Conservation (phyloP, 2,113 vertebrate species). For the Holacanthus passer region DNA sequence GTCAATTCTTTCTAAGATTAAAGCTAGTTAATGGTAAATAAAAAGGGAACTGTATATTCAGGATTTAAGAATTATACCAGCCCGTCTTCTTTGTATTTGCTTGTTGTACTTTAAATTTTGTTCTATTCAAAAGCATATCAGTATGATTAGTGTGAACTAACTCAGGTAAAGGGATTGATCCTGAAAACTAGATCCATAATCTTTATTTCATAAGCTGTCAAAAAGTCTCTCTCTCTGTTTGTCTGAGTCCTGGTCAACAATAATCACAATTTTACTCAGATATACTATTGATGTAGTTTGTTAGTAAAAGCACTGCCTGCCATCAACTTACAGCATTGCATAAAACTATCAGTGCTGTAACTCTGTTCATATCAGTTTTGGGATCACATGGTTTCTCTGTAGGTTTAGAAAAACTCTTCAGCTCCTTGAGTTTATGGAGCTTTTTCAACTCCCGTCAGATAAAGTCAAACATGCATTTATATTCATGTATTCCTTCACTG, state of each 20-base stretch:
- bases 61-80: neutral
- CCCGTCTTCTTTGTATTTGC: neutral
- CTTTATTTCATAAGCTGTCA: no score
- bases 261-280: neutral
- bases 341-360: neutral
- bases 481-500: neutral
- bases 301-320: neutral
- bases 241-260: neutral
- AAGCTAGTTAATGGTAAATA: neutral
- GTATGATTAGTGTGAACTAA: neutral
- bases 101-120: neutral
- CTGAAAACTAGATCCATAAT: constrained; percentile 8
- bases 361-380: neutral
- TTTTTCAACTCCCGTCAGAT: neutral
- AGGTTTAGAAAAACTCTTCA: neutral
- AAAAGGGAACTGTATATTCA: neutral
- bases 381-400: neutral
- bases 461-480: neutral
- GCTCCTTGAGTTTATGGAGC: constrained; percentile 1
- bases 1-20: neutral
- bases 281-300: neutral
- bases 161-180: neutral
- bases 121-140: neutral
- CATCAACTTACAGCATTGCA: no score
- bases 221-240: no score